Percentiles rank a stretch among this genome's conserved stretches.
phyloP scores from a whole-genome alignment of 2,888 invertebrate genomes.

The Asteroscopus sphinx region DNA sequence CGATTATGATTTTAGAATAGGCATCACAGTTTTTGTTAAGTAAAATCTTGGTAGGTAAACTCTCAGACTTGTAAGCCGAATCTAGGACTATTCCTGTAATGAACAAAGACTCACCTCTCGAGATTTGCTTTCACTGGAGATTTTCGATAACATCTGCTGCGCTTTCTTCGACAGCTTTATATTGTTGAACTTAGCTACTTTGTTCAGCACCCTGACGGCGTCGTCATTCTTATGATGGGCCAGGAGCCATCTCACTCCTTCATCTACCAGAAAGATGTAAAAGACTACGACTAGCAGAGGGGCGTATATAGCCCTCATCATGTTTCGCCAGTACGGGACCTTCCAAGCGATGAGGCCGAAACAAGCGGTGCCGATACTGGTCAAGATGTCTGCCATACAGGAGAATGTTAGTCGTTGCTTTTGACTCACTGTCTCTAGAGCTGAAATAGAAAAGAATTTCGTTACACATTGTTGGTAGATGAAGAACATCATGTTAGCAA shows the following conservation, averaged over 20 bases:
- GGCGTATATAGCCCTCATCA: conserved; percentile 92
- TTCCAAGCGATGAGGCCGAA: conserved; percentile 93
- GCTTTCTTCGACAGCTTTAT: conserved; percentile 89
- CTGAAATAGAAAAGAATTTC: conserved; percentile 64
- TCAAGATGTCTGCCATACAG: conserved; percentile 79
- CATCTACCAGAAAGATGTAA: conserved; percentile 93
- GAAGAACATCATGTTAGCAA: too few species aligned
- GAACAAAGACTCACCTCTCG: conserved; percentile 63
- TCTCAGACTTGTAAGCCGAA: too few species aligned
- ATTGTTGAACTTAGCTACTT: conserved; percentile 92
- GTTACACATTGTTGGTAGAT: not conserved
- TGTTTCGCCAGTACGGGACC: conserved; percentile 92
- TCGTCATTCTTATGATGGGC: conserved; percentile 92
- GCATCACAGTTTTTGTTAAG: too few species aligned
- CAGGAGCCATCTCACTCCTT: conserved; percentile 95
- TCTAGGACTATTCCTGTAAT: too few species aligned
- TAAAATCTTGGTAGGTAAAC: too few species aligned
- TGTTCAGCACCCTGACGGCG: conserved; percentile 91
- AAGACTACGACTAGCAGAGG: conserved; percentile 92
- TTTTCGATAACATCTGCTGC: conserved; percentile 80
- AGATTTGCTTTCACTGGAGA: conserved; percentile 72
- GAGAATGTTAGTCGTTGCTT: conserved; percentile 82
- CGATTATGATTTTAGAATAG: too few species aligned
- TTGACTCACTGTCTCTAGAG: conserved; percentile 82
- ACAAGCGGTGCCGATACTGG: conserved; percentile 91